Conservation (phyloP, 1,140 invertebrate species). For the Aphelinus certus region DNA sequence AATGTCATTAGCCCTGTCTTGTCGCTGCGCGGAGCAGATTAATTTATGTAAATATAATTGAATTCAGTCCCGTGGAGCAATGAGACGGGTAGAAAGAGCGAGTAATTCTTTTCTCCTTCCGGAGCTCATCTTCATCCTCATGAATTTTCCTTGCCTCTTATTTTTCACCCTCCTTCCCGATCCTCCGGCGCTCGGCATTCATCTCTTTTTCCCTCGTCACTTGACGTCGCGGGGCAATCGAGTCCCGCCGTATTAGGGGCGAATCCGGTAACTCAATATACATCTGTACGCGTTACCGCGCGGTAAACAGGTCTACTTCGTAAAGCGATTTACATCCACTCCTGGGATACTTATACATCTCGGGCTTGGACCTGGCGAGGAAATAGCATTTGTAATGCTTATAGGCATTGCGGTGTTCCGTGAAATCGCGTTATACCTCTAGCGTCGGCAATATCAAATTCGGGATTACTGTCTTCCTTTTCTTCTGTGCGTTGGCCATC, state of each 20-base stretch:
- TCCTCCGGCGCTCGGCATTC: conserved; percentile 24
- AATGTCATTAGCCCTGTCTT: too few relatives aligned
- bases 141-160: conserved; percentile 47
- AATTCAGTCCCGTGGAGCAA: too few relatives aligned
- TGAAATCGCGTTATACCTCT: conserved; percentile 31
- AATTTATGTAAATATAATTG: too few relatives aligned
- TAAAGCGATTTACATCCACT: conserved; percentile 28
- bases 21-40: too few relatives aligned
- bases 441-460: conserved; percentile 31
- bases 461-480: not conserved
- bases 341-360: too few relatives aligned
- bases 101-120: conserved; percentile 34
- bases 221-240: too few relatives aligned
- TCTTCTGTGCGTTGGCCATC: not conserved
- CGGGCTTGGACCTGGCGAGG: not conserved
- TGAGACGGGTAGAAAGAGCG: not conserved
- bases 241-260: not conserved
- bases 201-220: not conserved
- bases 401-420: conserved; percentile 21
- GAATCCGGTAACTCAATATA: conserved; percentile 31
- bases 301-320: conserved; percentile 32
- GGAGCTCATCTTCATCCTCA: conserved; percentile 35
- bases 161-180: conserved; percentile 36
- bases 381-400: conserved; percentile 40
- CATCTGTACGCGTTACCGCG: conserved; percentile 10